phyloP scores from a whole-genome alignment of 2,113 vertebrate genomes.

The Hyaena hyaena region DNA sequence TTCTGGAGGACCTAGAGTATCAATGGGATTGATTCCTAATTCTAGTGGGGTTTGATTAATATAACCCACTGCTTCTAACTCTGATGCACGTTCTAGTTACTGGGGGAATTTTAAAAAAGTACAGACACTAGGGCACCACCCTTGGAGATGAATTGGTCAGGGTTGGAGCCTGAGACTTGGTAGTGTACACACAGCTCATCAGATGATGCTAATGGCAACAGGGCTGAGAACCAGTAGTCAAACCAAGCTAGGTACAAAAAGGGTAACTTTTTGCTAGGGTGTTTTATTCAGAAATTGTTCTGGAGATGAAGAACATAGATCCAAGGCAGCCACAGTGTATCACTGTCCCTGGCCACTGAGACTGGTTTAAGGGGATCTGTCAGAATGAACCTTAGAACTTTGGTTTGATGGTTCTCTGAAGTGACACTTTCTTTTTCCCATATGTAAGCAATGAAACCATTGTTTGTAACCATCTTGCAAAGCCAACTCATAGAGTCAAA shows the following conservation, averaged over 20 bases:
- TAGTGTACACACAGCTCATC: not conserved
- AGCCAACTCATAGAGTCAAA: not conserved
- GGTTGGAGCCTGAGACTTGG: not conserved
- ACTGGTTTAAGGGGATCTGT: not conserved
- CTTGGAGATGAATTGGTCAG: not conserved
- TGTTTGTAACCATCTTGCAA: not conserved
- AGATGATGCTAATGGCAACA: not conserved
- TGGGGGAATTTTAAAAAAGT: slow-evolving; percentile 5
- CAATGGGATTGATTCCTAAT: not conserved
- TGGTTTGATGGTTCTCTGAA: not conserved
- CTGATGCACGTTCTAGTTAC: not conserved
- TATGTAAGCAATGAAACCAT: not conserved
- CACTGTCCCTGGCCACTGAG: not conserved
- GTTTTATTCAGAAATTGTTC: not conserved
- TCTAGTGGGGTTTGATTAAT: not conserved
- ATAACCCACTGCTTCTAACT: not conserved
- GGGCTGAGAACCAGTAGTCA: not conserved
- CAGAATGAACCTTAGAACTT: not conserved
- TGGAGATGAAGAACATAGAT: not conserved
- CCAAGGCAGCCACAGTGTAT: not conserved
- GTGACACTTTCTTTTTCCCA: not conserved
- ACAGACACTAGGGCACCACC: not conserved
- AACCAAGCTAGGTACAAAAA: not conserved
- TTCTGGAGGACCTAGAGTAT: not conserved
- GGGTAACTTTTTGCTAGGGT: not conserved